A percentile compares a stretch with the other conserved stretches of the same genome.
These are phyloP conservation scores for Strigops habroptila DNA, from an alignment of 2,113 vertebrate species.

Conservation along the genomic window DNA sequence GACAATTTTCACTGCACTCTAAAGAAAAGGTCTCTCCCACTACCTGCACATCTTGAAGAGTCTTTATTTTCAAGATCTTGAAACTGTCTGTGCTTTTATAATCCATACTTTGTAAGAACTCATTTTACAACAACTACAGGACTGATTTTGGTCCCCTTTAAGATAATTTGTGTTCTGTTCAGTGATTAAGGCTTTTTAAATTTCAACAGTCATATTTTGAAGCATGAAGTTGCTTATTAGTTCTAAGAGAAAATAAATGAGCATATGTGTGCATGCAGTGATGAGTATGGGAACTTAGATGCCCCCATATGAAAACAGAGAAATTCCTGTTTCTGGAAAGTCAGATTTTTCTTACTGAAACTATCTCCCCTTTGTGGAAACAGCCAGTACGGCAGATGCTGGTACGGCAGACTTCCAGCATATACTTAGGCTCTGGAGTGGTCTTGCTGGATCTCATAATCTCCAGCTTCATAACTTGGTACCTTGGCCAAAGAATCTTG, in stretches of 20 bases:
- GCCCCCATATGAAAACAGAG: not conserved
- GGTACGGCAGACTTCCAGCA: not conserved
- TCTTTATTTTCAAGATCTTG: not conserved
- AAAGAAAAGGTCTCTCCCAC: not conserved
- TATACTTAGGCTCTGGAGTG: not conserved
- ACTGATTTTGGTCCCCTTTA: not conserved
- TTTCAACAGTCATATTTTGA: not conserved
- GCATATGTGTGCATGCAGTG: not conserved
- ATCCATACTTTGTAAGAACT: not conserved
- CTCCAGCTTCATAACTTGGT: not conserved
- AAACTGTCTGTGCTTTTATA: not conserved
- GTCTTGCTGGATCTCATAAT: not conserved
- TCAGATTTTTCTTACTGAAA: not conserved
- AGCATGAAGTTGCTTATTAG: not conserved
- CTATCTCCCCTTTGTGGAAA: not conserved
- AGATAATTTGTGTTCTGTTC: not conserved
- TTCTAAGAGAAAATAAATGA: not conserved
- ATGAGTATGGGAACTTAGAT: not conserved
- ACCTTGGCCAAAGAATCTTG: not conserved
- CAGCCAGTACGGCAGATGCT: not conserved
- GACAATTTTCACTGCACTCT: not conserved
- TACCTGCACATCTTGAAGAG: not conserved
- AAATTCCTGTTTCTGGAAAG: not conserved
- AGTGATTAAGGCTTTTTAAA: not conserved
- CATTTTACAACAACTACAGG: not conserved